phyloP scores from a whole-genome alignment of 2,113 vertebrate species.

The Toxostoma redivivum region DNA sequence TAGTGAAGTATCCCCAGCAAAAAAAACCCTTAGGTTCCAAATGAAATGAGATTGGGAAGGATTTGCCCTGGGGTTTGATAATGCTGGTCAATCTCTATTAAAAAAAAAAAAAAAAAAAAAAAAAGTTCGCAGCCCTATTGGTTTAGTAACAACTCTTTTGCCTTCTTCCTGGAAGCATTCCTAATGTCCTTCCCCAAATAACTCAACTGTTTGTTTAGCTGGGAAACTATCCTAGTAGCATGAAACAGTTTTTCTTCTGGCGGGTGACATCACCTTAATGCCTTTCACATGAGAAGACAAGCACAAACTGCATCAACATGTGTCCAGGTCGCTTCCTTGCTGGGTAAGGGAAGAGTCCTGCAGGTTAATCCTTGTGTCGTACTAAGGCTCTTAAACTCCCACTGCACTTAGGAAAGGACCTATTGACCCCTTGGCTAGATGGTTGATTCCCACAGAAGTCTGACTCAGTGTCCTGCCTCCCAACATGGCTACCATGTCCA shows the following conservation, averaged over 20 bases:
- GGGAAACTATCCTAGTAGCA: conserved; percentile 30
- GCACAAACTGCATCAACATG: neutral
- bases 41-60: neutral
- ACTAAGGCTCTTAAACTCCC: neutral
- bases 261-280: conserved; percentile 4
- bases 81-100: neutral
- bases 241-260: conserved; percentile 18
- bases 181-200: conserved; percentile 24
- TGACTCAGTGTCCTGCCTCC: conserved; percentile 36
- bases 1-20: neutral
- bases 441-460: neutral
- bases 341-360: neutral
- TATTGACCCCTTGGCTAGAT: neutral
- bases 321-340: neutral
- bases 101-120: neutral
- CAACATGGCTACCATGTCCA: conserved; percentile 63
- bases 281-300: conserved; percentile 17
- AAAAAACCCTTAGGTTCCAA: neutral
- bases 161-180: conserved; percentile 39
- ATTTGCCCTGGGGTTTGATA: neutral
- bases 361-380: accelerated
- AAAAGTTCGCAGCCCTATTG: neutral
- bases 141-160: neutral
- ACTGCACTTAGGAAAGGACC: neutral
- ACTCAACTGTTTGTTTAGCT: conserved; percentile 34